phyloP scores from a whole-genome alignment of 2,888 invertebrate genomes.

The Strigamia crassipes region DNA sequence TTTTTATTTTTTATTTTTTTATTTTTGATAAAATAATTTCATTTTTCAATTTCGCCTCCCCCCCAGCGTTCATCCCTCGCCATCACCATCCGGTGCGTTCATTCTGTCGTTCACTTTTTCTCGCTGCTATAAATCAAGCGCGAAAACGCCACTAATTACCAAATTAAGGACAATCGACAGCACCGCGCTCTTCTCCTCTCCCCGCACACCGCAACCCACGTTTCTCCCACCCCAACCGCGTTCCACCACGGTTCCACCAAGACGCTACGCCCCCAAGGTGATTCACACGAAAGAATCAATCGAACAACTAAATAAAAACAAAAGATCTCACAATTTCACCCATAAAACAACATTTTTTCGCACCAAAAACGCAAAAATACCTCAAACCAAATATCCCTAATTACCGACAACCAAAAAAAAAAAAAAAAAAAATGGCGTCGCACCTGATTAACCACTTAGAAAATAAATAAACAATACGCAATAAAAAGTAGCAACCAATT shows the following conservation, averaged over 20 bases:
- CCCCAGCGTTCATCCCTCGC: neutral
- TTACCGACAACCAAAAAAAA: neutral
- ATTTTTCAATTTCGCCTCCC: neutral
- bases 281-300: conserved; percentile 23
- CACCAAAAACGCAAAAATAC: neutral
- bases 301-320: neutral
- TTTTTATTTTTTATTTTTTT: neutral
- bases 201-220: conserved; percentile 16
- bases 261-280: conserved; percentile 35
- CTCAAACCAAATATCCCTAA: neutral
- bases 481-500: neutral
- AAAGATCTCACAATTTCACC: neutral
- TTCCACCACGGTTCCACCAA: conserved; percentile 22
- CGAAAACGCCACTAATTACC: conserved; percentile 43
- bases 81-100: neutral
- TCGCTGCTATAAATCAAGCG: conserved; percentile 42
- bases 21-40: neutral
- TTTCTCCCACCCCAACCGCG: conserved; percentile 16
- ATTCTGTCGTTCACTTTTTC: conserved; percentile 33
- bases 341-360: no score
- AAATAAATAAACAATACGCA: conserved; percentile 1
- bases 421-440: neutral
- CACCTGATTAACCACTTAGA: neutral
- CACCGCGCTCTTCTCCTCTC: conserved; percentile 16
- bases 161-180: conserved; percentile 44